These are phyloP conservation scores for Ophioninae sp. DNA, from an alignment of 2,888 invertebrate species.

Conservation along the genomic window DNA sequence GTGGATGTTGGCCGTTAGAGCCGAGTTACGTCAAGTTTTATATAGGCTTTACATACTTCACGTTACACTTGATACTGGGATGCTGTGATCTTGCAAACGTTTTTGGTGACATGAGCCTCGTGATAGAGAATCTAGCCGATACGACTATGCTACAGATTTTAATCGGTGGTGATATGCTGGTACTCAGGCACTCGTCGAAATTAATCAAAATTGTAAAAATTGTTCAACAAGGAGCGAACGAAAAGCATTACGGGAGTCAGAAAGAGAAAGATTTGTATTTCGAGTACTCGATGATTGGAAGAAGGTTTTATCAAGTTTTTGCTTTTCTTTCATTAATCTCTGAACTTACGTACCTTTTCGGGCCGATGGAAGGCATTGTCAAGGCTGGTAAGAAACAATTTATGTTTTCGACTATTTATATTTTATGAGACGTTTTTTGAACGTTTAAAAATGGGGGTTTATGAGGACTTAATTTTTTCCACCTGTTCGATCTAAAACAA, in stretches of 20 bases:
- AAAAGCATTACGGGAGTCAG: slow-evolving; percentile 40
- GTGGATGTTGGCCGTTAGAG: slow-evolving; percentile 38
- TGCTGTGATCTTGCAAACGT: slow-evolving; percentile 33
- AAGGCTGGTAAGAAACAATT: slow-evolving; percentile 25
- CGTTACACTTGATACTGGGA: slow-evolving; percentile 31
- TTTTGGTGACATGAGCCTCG: slow-evolving; percentile 23
- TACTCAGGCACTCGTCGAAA: background rate
- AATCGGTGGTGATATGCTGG: slow-evolving; percentile 21
- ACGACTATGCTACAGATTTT: background rate
- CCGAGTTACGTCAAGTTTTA: slow-evolving; percentile 20
- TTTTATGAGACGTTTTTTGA: background rate
- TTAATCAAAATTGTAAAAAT: background rate
- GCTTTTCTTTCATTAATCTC: slow-evolving; percentile 30
- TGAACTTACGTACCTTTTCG: slow-evolving; percentile 50
- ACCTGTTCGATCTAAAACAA: too few relatives aligned
- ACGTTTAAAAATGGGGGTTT: background rate
- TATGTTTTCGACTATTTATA: background rate
- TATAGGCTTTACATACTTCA: slow-evolving; percentile 31
- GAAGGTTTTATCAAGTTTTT: slow-evolving; percentile 42
- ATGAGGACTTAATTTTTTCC: background rate
- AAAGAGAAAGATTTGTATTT: slow-evolving; percentile 61
- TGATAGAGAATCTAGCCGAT: slow-evolving; percentile 40
- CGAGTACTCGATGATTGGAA: slow-evolving; percentile 47
- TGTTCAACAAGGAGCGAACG: slow-evolving; percentile 43
- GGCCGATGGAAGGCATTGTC: slow-evolving; percentile 44